A percentile compares a stretch with the other conserved stretches of the same genome.
Evolutionary conservation across 2,113 vertebrate species (phyloP).

Genomic region (Crypturellus undulatus): DNA sequence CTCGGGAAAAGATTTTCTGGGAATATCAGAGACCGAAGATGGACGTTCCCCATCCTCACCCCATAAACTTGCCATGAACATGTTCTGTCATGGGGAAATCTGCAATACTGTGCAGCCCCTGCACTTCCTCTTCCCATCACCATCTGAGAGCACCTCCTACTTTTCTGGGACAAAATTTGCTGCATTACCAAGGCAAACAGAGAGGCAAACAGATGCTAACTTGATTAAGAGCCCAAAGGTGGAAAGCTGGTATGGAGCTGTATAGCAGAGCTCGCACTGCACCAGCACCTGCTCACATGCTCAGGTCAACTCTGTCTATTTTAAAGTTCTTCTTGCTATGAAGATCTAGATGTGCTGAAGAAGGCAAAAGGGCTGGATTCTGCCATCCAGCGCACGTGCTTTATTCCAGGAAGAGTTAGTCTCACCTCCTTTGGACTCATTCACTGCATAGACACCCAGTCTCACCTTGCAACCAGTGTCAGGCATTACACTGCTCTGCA

Average conservation of each 20-base stretch:
- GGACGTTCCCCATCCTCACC: background rate
- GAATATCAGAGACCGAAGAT: background rate
- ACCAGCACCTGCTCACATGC: background rate
- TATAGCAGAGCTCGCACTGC: background rate
- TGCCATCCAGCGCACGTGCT: background rate
- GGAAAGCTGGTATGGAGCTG: accelerated
- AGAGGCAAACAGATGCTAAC: background rate
- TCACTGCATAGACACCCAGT: no score
- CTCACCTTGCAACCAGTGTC: background rate
- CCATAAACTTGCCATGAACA: background rate
- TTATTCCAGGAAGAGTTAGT: background rate
- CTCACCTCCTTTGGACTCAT: background rate
- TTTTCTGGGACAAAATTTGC: background rate
- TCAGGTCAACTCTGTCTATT: background rate
- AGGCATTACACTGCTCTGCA: background rate
- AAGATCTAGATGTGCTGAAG: background rate
- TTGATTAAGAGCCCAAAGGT: background rate
- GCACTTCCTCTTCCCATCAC: background rate
- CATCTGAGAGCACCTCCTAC: accelerated
- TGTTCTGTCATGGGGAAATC: background rate
- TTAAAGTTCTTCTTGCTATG: background rate
- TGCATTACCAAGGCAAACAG: background rate
- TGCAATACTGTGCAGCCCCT: background rate
- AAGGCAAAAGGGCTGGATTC: background rate
- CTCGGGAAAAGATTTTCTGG: background rate